A percentile compares a stretch with the other conserved stretches of the same genome.
phyloP scores from a whole-genome alignment of 2,113 vertebrate species.

The Melospiza georgiana region DNA sequence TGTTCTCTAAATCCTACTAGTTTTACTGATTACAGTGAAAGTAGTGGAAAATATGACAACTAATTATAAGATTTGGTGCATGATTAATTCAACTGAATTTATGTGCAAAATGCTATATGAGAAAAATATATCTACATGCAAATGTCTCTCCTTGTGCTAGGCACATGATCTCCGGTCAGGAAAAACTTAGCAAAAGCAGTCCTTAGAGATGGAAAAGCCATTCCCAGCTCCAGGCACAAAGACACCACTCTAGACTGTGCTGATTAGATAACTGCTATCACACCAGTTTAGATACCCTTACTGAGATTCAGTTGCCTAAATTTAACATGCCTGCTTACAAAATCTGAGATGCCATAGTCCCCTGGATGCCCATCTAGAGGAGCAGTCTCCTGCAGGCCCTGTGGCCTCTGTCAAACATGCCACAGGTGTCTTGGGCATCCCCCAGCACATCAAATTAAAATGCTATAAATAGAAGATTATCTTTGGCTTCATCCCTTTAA shows the following conservation, averaged over 20 bases:
- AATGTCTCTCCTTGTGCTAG: neutral
- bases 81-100: neutral
- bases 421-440: neutral
- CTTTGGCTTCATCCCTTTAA: neutral
- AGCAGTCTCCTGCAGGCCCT: neutral
- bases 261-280: neutral
- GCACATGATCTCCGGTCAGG: neutral
- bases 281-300: neutral
- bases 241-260: neutral
- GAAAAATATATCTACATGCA: neutral
- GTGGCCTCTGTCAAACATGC: neutral
- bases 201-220: neutral
- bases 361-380: neutral
- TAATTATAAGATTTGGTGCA: neutral
- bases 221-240: neutral
- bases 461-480: neutral
- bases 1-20: neutral
- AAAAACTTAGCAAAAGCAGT: neutral
- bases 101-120: neutral
- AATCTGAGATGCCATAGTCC: neutral
- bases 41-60: neutral
- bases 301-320: neutral
- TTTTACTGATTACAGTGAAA: neutral
- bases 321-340: neutral
- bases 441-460: neutral